Percentiles rank a stretch among this genome's conserved stretches.
Evolutionary conservation across 2,797 vertebrate species (phyloP).

Genomic region (Takifugu ocellatus): DNA sequence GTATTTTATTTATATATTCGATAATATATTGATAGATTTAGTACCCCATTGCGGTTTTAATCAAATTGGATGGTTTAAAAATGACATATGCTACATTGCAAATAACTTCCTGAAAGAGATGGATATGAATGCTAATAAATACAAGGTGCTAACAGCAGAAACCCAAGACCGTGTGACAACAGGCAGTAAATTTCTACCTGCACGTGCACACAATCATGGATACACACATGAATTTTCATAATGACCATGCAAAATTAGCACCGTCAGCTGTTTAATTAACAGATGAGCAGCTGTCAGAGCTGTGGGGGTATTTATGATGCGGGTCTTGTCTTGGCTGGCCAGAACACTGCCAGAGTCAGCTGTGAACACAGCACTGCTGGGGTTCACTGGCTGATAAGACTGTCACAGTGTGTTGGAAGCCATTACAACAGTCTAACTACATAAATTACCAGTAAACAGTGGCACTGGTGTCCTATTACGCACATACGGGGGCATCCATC

Average conservation of each 20-base stretch:
- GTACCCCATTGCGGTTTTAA: no score
- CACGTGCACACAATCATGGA: background rate
- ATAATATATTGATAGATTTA: no score
- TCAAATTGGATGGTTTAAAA: background rate
- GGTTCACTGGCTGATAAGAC: no score
- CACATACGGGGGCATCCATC: no score
- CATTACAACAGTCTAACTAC: no score
- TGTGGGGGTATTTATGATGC: slow-evolving; percentile 41
- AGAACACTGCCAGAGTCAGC: slow-evolving; percentile 3
- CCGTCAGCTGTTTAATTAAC: slow-evolving; percentile 54
- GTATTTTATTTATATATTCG: no score
- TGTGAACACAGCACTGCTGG: slow-evolving; percentile 16
- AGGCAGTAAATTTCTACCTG: slow-evolving; percentile 4
- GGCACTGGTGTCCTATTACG: no score
- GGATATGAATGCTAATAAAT: background rate
- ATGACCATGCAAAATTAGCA: slow-evolving; percentile 27
- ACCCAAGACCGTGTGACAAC: background rate
- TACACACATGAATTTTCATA: slow-evolving; percentile 15
- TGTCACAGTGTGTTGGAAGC: no score
- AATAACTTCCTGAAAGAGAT: background rate
- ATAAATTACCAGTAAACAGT: no score
- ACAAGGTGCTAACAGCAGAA: background rate
- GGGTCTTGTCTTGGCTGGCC: slow-evolving; percentile 47
- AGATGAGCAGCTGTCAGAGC: slow-evolving; percentile 25
- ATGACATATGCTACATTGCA: background rate